These are phyloP conservation scores for Brachionichthys hirsutus DNA, from an alignment of 2,113 vertebrate genomes.

Conservation along the genomic window DNA sequence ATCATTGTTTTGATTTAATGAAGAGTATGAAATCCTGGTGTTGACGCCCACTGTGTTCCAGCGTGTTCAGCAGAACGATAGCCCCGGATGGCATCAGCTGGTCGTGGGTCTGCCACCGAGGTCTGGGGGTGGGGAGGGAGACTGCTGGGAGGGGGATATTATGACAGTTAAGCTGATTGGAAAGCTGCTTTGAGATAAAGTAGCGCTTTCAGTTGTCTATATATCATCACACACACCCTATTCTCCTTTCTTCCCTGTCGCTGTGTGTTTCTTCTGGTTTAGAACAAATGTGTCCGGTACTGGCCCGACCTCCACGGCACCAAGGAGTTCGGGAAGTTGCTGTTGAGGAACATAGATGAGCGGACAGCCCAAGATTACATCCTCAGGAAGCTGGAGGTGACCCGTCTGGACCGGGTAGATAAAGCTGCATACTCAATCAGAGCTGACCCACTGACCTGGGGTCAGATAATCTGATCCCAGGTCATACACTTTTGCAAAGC, in stretches of 20 bases:
- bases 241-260: neutral
- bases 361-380: conserved; percentile 80
- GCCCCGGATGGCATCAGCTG: conserved; percentile 11
- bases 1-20: neutral
- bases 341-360: conserved; percentile 79
- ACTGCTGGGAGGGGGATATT: conserved; percentile 47
- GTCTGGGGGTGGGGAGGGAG: conserved; percentile 6
- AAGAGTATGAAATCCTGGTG: neutral
- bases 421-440: conserved; percentile 20
- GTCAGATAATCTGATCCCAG: conserved; percentile 39
- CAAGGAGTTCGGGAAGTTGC: conserved; percentile 78
- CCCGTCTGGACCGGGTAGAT: conserved; percentile 76
- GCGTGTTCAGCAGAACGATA: conserved; percentile 3
- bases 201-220: conserved; percentile 43
- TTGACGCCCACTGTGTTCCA: conserved; percentile 15
- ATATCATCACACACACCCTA: conserved; percentile 27
- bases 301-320: conserved; percentile 80
- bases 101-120: conserved; percentile 13
- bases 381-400: conserved; percentile 82
- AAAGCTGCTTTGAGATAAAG: conserved; percentile 63
- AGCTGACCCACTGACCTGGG: conserved; percentile 43
- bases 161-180: conserved; percentile 66
- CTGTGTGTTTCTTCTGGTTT: conserved; percentile 1
- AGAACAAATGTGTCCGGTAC: conserved; percentile 89
- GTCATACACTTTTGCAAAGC: neutral